Evolutionary conservation across 2,113 vertebrate species (phyloP).

Genomic region (Platycercus adscitus): DNA sequence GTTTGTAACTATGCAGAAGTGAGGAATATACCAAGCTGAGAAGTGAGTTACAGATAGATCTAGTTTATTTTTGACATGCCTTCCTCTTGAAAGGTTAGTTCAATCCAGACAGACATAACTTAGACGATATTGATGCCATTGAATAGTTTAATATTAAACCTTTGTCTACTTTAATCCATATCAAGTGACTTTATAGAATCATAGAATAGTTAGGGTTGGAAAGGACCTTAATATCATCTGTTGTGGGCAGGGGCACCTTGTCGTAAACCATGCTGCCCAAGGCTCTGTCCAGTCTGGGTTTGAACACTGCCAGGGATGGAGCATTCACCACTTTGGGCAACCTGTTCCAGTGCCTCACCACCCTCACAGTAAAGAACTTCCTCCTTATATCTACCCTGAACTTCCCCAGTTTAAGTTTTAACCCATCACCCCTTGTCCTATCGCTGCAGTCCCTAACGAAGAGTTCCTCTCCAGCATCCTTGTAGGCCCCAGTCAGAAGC

Average conservation of each 20-base stretch:
- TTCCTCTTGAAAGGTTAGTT: not conserved
- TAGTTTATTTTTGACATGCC: not conserved
- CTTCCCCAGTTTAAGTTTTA: not conserved
- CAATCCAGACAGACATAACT: not conserved
- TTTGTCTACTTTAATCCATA: accelerated
- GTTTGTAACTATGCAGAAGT: not conserved
- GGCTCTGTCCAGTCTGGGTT: not conserved
- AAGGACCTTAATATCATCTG: not conserved
- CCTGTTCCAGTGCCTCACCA: not conserved
- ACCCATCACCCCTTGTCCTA: not conserved
- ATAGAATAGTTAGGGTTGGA: not conserved
- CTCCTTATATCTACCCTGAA: not conserved
- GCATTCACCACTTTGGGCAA: not conserved
- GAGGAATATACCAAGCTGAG: not conserved
- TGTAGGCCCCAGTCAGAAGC: not conserved
- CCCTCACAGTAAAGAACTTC: not conserved
- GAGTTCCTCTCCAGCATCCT: not conserved
- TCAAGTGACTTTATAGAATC: not conserved
- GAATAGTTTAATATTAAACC: not conserved
- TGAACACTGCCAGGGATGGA: not conserved
- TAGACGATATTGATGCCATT: not conserved
- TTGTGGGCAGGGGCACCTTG: not conserved
- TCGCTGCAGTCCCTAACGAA: not conserved
- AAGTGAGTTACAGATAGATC: not conserved
- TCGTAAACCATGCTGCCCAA: not conserved